Evolutionary conservation across 2,797 vertebrate genomes (phyloP), one percentile per base, ranked within the genome.

Genomic region (Chrysocyon brachyurus): DNA sequence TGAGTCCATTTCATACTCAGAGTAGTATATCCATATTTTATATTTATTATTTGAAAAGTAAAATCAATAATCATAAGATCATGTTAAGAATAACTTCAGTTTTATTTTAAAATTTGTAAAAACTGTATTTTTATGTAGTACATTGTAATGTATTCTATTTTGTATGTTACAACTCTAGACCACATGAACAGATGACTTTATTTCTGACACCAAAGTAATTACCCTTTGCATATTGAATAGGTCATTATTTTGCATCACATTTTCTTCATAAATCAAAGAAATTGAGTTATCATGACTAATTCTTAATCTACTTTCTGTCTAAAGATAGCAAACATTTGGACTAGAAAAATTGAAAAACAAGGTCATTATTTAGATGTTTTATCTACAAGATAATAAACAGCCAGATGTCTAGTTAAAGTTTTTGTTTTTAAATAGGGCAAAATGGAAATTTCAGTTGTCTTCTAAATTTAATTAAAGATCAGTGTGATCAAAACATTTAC

Each of bases 401-500:
- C 72, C 87, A 95, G 73, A 91, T 96, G 52, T 90, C 92, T 95
- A 24, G 72, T 93, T 95, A 95, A 97, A 92, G 72, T 92, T 92
- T 46, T 88, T 91, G 16, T 86, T 88, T 95, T 96, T 70, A 92
- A 92, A 81, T 64, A 83, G 57, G 85, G 22, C 82, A 94, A 84
- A 95, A 59, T 88, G 56, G 75, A 95, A 46, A 82, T 88, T 85
- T 96, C 77, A 94, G 72, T 73, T 97, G 78, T 40, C 49, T 90
- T 96, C 70, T 90, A 94, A 96, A 95, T 95, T 89, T 96, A 92
- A 97, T 96, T 89, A 92, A 97, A 93, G 22, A 86, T 16, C 85
- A 79, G 64, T 88, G 85, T 77, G 21, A 94, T 81, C 33, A 46
- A 86, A 88, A 90, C 16, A 87, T 96, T 95, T 97, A 88, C 75